Evolutionary conservation across 2,113 vertebrate genomes (phyloP).

Genomic region (Carassius gibelio): DNA sequence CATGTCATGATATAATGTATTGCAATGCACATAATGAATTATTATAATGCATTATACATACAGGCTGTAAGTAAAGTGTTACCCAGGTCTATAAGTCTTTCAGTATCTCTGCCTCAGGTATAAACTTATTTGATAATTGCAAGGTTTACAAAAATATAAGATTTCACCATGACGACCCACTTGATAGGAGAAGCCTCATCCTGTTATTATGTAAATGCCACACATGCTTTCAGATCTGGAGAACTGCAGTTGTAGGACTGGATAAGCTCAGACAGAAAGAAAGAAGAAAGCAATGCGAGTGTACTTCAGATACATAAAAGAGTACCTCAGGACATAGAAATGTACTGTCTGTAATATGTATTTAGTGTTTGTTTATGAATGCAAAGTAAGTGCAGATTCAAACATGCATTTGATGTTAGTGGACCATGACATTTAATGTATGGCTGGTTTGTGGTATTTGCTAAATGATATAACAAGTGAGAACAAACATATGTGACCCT

Average conservation of each 20-base stretch:
- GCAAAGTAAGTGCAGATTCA: neutral
- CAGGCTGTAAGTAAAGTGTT: no score
- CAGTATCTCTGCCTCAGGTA: neutral
- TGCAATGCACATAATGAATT: no score
- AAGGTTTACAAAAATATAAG: neutral
- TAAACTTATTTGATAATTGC: neutral
- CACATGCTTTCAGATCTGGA: neutral
- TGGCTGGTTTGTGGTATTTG: neutral
- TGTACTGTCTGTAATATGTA: neutral
- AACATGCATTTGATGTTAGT: neutral
- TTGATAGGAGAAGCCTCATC: neutral
- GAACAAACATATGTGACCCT: neutral
- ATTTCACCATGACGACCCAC: neutral
- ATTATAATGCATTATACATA: no score
- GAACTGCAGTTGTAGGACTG: neutral
- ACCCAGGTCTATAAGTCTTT: no score
- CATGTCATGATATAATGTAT: no score
- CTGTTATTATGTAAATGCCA: constrained; percentile 5
- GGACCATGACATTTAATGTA: neutral
- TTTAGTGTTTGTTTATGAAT: neutral
- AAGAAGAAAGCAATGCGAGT: neutral
- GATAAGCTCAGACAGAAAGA: neutral
- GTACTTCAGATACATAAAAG: neutral
- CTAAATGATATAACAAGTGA: neutral
- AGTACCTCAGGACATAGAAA: neutral